Evolutionary conservation across 2,888 invertebrate genomes (phyloP).

Genomic region (Oscheius onirici): DNA sequence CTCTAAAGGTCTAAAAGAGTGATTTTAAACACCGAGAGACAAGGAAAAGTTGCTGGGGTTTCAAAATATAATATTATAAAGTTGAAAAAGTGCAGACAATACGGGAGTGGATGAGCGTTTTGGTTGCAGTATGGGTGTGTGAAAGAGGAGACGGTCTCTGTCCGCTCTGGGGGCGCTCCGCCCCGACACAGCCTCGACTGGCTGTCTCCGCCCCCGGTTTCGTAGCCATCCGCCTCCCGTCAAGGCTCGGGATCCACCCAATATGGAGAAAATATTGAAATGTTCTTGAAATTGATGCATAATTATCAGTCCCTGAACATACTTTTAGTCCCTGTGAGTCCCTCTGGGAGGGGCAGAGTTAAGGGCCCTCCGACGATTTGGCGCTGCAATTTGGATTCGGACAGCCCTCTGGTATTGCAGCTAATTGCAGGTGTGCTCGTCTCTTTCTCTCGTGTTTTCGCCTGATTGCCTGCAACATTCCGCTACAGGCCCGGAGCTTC

Average conservation of each 20-base stretch:
- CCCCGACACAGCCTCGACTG: not conserved
- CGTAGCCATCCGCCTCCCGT: not conserved
- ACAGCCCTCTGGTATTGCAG: conserved; percentile 24
- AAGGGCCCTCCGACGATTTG: conserved; percentile 28
- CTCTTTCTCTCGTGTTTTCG: not conserved
- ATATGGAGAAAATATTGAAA: too few species aligned
- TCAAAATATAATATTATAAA: too few species aligned
- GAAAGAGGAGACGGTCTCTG: conserved; percentile 30
- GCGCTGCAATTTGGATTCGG: conserved; percentile 33
- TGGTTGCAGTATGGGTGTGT: conserved; percentile 25
- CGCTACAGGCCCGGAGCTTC: not conserved
- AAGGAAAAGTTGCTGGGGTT: too few species aligned
- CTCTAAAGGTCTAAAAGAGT: too few species aligned
- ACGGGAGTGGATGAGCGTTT: conserved; percentile 23
- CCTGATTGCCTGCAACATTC: conserved; percentile 20
- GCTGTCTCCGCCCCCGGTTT: conserved; percentile 12
- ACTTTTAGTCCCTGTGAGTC: too few species aligned
- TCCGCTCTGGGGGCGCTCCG: not conserved
- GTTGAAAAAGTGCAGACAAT: conserved; percentile 7
- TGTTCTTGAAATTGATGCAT: too few species aligned
- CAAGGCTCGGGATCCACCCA: not conserved
- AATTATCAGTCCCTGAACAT: too few species aligned
- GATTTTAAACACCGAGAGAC: too few species aligned
- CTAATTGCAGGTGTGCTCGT: conserved; percentile 30
- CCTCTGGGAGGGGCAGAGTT: conserved; percentile 6